Percentiles rank a stretch among this genome's conserved stretches.
Conservation (phyloP, 2,113 vertebrate genomes). For the Notarius quadriscutis region DNA sequence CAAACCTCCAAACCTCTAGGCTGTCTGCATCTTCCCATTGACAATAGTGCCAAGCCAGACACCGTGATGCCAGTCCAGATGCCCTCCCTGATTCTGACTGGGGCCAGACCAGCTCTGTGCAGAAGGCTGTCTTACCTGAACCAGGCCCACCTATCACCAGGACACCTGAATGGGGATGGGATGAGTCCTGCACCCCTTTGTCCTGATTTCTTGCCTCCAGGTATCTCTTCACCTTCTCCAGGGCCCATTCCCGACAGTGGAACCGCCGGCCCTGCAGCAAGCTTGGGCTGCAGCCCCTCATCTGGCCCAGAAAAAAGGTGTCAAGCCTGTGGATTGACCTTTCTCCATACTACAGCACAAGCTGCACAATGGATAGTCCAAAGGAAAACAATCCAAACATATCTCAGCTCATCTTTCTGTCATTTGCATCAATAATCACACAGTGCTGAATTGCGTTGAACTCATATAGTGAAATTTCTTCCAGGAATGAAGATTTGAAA, state of each 20-base stretch:
- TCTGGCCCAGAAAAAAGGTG: conserved; percentile 50
- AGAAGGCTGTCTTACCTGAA: conserved; percentile 76
- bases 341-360: conserved; percentile 59
- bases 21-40: conserved; percentile 71
- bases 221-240: conserved; percentile 73
- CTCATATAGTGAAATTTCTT: conserved; percentile 33
- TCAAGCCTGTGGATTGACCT: conserved; percentile 37
- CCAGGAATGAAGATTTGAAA: conserved; percentile 7
- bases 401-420: background rate
- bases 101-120: conserved; percentile 73
- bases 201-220: conserved; percentile 62
- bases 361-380: conserved; percentile 14
- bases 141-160: conserved; percentile 76
- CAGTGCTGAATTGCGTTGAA: background rate
- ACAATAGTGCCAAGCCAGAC: conserved; percentile 79
- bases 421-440: conserved; percentile 10
- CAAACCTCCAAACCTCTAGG: conserved; percentile 68
- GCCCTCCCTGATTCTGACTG: conserved; percentile 65
- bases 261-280: conserved; percentile 73
- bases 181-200: conserved; percentile 2
- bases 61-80: conserved; percentile 64
- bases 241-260: conserved; percentile 81
- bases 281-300: conserved; percentile 67
- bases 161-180: conserved; percentile 60
- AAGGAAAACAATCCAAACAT: background rate